Evolutionary conservation across 2,113 vertebrate species (phyloP).

Genomic region (Empidonax traillii): DNA sequence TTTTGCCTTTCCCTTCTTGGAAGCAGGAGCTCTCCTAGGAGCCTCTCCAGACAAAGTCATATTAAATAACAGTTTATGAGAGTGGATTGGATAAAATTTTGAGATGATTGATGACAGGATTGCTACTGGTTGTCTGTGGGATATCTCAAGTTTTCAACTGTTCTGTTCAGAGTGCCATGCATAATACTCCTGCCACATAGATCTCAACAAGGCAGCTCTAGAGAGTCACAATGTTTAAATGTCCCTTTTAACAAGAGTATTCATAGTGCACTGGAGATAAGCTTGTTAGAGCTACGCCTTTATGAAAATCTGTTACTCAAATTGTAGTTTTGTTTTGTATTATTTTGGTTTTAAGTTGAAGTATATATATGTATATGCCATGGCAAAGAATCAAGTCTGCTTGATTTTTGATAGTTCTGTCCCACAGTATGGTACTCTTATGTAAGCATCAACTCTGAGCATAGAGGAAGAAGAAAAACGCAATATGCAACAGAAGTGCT

Average conservation of each 20-base stretch:
- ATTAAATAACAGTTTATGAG: conserved; percentile 59
- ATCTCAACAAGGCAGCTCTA: neutral
- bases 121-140: conserved; percentile 47
- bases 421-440: neutral
- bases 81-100: conserved; percentile 56
- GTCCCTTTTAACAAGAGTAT: neutral
- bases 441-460: neutral
- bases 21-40: conserved; percentile 54
- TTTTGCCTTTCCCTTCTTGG: neutral
- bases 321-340: neutral
- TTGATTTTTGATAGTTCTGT: neutral
- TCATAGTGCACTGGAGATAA: neutral
- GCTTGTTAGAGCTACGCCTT: neutral
- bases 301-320: neutral
- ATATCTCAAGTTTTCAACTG: conserved; percentile 47
- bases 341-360: neutral
- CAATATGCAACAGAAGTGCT: neutral
- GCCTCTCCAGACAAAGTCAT: conserved; percentile 47
- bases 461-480: neutral
- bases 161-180: conserved; percentile 40
- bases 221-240: conserved; percentile 13
- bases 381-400: neutral
- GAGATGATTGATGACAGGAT: conserved; percentile 61
- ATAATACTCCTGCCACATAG: neutral
- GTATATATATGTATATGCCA: neutral